Evolutionary conservation across 2,888 invertebrate genomes (phyloP).

Genomic region (Celastrina argiolus): DNA sequence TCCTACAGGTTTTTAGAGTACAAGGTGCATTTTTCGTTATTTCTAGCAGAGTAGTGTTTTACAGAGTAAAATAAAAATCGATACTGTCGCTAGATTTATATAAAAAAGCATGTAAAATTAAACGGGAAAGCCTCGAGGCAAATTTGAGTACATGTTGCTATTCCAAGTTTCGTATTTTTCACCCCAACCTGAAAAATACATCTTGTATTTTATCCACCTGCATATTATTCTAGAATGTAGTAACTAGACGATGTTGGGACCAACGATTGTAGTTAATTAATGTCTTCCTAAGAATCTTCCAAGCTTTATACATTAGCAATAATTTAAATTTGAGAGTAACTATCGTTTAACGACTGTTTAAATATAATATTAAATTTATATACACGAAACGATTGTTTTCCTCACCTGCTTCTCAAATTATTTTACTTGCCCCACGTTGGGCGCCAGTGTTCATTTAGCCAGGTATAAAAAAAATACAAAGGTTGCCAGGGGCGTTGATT

Average conservation of each 20-base stretch:
- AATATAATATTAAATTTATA: constrained; percentile 5
- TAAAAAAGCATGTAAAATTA: no score
- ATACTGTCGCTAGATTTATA: no score
- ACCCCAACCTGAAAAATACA: background rate
- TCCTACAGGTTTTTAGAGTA: background rate
- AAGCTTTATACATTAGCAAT: constrained; percentile 17
- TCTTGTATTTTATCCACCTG: background rate
- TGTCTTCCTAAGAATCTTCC: constrained; percentile 15
- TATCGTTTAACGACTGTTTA: constrained; percentile 17
- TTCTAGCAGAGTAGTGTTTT: no score
- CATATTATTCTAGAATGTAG: background rate
- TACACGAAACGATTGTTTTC: background rate
- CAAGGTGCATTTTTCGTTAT: background rate
- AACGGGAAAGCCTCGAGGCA: no score
- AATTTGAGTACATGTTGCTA: no score
- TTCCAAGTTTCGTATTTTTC: no score
- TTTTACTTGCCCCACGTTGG: no score
- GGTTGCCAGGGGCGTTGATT: no score
- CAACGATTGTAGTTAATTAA: constrained; percentile 1
- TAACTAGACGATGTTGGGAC: background rate
- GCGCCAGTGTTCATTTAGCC: no score
- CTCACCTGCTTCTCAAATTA: background rate
- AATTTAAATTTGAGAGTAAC: background rate
- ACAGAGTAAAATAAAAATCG: no score
- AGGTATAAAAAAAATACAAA: no score